phyloP scores from a whole-genome alignment of 2,797 vertebrate genomes.

The Eulemur rubriventer region DNA sequence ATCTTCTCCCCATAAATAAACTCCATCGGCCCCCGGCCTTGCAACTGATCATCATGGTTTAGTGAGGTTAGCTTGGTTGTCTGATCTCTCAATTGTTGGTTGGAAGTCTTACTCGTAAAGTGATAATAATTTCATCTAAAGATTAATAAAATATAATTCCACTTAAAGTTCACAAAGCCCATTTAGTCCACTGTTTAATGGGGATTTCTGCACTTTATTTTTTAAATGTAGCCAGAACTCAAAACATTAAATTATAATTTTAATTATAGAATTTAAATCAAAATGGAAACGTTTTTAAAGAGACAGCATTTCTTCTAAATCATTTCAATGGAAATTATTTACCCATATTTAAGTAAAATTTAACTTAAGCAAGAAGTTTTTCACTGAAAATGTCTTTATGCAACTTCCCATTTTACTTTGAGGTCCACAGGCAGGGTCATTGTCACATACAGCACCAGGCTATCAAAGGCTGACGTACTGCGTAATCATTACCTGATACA shows the following conservation, averaged over 20 bases:
- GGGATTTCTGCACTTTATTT: background rate
- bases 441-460: background rate
- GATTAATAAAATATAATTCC: constrained; percentile 15
- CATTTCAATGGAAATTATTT: background rate
- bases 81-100: background rate
- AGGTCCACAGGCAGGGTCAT: background rate
- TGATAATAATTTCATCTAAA: background rate
- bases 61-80: background rate
- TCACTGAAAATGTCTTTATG: background rate
- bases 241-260: background rate
- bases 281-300: constrained; percentile 5
- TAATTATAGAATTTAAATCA: constrained; percentile 14
- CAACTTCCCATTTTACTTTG: background rate
- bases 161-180: background rate
- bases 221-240: constrained; percentile 1
- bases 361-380: constrained; percentile 1
- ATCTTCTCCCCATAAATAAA: background rate
- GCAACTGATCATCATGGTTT: background rate
- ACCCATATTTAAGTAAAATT: background rate
- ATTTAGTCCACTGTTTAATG: background rate
- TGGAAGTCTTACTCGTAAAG: background rate
- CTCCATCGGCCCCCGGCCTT: background rate
- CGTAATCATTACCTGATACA: background rate
- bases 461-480: background rate
- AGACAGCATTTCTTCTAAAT: background rate